Evolutionary conservation across 1,140 invertebrate genomes (phyloP), one percentile per base, ranked within the genome.

Genomic region (Propsilocerus akamusi): DNA sequence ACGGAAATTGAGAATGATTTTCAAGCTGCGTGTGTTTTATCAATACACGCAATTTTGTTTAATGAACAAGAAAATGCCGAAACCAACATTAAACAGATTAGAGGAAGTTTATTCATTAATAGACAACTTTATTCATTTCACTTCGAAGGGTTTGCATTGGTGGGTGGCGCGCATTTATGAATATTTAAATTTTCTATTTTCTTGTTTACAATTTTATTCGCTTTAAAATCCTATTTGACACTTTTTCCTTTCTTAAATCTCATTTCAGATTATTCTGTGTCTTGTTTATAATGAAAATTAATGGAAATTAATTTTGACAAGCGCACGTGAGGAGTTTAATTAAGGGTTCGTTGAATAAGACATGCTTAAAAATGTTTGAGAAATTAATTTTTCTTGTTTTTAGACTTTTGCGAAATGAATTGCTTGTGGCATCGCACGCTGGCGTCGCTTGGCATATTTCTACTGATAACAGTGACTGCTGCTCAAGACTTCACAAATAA

Each of bases 291-390:
- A 41, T 41, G 14, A n/a, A n/a, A n/a, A n/a, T n/a, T n/a, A n/a
- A 41, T 41, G 34, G 22, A 41, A 41, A 41, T 41, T 41, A 41
- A 41, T 41, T 41, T 41, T 5, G 28, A 6, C 28, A 30, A 41
- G n/a, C 11, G n/a, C 8, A 20, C 17, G 22, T 41, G 22, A 20
- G n/a, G 17, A 41, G 10, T 41, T 41, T 41, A 41, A 41, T 37
- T 41, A 41, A 41, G 14, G 28, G 22, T 20, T 20, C 22, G 34
- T 41, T n/a, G n/a, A n/a, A n/a, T n/a, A n/a, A n/a, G n/a, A n/a
- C n/a, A n/a, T n/a, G n/a, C n/a, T n/a, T n/a, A n/a, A n/a, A n/a
- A 5, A 3, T 41, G 14, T 41, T 22, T 17, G 22, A 22, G 8
- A 22, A 30, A 6, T 7, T 30, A 11, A 11, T 41, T 41, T 1